Evolutionary conservation across 2,888 invertebrate species (phyloP).

Genomic region (Chymomyza amoena): DNA sequence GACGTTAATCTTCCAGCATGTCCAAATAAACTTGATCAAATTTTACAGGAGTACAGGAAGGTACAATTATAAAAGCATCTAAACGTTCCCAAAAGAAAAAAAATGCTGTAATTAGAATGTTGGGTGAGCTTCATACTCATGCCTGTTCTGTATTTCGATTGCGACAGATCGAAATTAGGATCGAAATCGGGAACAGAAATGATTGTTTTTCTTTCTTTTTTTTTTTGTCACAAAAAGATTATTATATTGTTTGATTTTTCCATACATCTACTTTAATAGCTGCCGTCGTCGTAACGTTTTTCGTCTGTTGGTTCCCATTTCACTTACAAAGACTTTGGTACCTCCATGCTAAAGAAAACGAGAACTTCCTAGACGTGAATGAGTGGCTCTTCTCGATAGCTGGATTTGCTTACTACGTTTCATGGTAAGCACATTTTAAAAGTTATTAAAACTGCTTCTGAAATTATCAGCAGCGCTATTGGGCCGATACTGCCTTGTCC

Average conservation of each 20-base stretch:
- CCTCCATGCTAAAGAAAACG: slow-evolving; percentile 84
- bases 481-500: no score
- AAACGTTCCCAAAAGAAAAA: slow-evolving; percentile 86
- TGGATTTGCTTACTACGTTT: slow-evolving; percentile 90
- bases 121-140: slow-evolving; percentile 81
- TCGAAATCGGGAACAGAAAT: not conserved
- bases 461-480: no score
- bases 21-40: not conserved
- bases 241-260: not conserved
- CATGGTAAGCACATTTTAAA: slow-evolving; percentile 75
- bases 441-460: not conserved
- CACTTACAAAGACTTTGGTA: slow-evolving; percentile 94
- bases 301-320: slow-evolving; percentile 97
- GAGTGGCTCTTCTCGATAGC: slow-evolving; percentile 89
- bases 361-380: slow-evolving; percentile 84
- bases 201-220: not conserved
- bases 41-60: slow-evolving; percentile 79
- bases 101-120: slow-evolving; percentile 88
- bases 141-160: no score
- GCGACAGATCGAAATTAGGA: not conserved
- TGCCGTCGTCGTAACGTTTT: slow-evolving; percentile 95
- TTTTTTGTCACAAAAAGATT: not conserved
- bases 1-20: not conserved
- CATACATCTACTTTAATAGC: slow-evolving; percentile 80
- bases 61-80: slow-evolving; percentile 85